phyloP scores from a whole-genome alignment of 2,113 vertebrate species.

The Vanacampus margaritifer region DNA sequence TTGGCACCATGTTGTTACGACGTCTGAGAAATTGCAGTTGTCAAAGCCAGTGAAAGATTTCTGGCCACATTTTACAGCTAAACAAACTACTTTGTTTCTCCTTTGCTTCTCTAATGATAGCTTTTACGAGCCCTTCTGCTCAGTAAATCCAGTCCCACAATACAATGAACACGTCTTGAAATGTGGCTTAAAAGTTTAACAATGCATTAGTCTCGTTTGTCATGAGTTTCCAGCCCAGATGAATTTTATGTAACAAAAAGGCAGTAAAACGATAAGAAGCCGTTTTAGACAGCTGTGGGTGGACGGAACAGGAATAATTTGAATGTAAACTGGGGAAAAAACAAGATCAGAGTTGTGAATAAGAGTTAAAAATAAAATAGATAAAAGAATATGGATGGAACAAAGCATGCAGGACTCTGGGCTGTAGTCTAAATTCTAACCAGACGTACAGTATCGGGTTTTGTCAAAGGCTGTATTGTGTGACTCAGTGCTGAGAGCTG shows the following conservation, averaged over 20 bases:
- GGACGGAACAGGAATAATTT: slow-evolving; percentile 18
- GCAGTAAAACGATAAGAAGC: slow-evolving; percentile 9
- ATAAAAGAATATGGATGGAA: slow-evolving; percentile 24
- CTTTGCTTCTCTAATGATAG: slow-evolving; percentile 2
- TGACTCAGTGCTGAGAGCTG: slow-evolving; percentile 57
- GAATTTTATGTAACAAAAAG: slow-evolving; percentile 6
- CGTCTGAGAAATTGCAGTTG: slow-evolving; percentile 1
- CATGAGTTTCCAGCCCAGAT: not conserved
- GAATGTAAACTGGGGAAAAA: slow-evolving; percentile 19
- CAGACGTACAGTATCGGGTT: slow-evolving; percentile 51
- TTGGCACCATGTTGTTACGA: not conserved
- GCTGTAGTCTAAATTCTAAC: slow-evolving; percentile 41
- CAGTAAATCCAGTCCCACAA: slow-evolving; percentile 4
- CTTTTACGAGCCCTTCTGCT: slow-evolving; percentile 14
- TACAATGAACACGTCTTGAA: slow-evolving; percentile 10
- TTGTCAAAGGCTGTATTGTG: slow-evolving; percentile 63
- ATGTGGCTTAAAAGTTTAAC: slow-evolving; percentile 13
- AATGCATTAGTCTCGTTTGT: slow-evolving; percentile 12
- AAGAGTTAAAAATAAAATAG: slow-evolving; percentile 13
- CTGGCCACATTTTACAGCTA: not conserved
- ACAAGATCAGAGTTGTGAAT: slow-evolving; percentile 9
- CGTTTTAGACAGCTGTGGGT: slow-evolving; percentile 42
- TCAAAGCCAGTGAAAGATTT: slow-evolving; percentile 1
- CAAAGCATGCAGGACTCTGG: slow-evolving; percentile 24
- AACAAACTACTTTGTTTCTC: not conserved